Conservation (phyloP, 2,113 vertebrate genomes). For the Poeciliopsis retropinna region DNA sequence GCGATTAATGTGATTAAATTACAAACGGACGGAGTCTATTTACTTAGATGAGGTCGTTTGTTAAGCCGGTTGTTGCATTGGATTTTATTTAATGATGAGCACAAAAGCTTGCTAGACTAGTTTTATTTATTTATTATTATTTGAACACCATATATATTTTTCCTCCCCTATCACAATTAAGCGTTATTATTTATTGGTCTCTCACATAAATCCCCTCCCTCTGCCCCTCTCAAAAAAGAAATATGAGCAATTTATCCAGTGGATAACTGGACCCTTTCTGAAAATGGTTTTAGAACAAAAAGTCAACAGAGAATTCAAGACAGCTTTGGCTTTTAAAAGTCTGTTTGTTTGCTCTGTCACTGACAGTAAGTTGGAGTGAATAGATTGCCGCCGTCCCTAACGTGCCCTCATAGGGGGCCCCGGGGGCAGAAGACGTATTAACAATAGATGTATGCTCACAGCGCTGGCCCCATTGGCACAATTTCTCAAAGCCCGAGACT, state of each 20-base stretch:
- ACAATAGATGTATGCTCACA: slow-evolving; percentile 52
- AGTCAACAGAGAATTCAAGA: slow-evolving; percentile 9
- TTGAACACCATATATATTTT: neutral
- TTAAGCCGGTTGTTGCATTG: neutral
- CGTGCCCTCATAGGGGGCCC: slow-evolving; percentile 30
- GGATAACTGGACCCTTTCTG: neutral
- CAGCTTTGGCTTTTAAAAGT: slow-evolving; percentile 22
- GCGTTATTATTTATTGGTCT: neutral
- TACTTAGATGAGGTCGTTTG: no score
- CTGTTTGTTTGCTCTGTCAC: slow-evolving; percentile 20
- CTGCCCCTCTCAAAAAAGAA: neutral
- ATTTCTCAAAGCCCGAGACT: slow-evolving; percentile 45
- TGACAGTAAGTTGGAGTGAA: slow-evolving; percentile 52
- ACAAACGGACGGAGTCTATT: no score
- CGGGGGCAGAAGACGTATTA: slow-evolving; percentile 40
- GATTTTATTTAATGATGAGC: neutral
- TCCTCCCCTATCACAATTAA: neutral
- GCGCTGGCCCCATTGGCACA: slow-evolving; percentile 27
- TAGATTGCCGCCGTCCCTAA: slow-evolving; percentile 44
- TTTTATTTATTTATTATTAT: neutral
- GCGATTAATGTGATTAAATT: no score
- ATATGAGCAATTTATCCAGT: neutral
- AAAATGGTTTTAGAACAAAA: neutral
- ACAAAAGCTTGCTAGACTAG: neutral
- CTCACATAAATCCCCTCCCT: neutral